Evolutionary conservation across 2,797 vertebrate genomes (phyloP).

Genomic region (Crocidura indochinensis): DNA sequence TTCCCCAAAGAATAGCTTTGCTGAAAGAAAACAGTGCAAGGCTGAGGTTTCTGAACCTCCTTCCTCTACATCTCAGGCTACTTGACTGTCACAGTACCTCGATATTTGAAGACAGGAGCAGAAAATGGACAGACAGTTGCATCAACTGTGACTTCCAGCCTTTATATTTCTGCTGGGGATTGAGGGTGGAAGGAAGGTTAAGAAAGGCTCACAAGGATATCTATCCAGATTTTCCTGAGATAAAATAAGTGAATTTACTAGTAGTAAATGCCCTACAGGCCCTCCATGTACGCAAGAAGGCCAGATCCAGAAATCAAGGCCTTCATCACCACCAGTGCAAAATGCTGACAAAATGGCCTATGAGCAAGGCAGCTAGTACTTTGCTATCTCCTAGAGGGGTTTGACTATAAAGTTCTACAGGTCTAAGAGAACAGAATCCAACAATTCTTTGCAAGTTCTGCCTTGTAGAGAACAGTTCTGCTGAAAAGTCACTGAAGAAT

Average conservation of each 20-base stretch:
- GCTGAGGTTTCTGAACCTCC: neutral
- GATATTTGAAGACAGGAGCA: neutral
- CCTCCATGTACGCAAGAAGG: conserved; percentile 18
- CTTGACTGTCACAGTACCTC: fast-evolving
- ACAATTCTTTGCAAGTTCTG: neutral
- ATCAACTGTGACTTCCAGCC: too few species aligned
- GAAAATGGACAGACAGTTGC: neutral
- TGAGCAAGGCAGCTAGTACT: too few species aligned
- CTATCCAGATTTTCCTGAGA: neutral
- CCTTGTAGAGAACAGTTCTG: neutral
- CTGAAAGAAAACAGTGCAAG: neutral
- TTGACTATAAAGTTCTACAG: neutral
- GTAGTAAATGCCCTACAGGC: neutral
- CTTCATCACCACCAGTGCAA: neutral
- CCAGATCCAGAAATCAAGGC: neutral
- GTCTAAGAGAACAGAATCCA: conserved; percentile 29
- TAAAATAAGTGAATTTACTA: neutral
- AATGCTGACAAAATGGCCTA: too few species aligned
- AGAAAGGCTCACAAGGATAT: neutral
- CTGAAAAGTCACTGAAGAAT: neutral
- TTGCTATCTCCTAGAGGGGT: neutral
- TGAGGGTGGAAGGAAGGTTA: too few species aligned
- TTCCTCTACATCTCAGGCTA: neutral
- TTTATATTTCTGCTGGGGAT: too few species aligned
- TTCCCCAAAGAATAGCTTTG: neutral